phyloP scores from a whole-genome alignment of 1,140 invertebrate genomes.

The Cyclina sinensis region DNA sequence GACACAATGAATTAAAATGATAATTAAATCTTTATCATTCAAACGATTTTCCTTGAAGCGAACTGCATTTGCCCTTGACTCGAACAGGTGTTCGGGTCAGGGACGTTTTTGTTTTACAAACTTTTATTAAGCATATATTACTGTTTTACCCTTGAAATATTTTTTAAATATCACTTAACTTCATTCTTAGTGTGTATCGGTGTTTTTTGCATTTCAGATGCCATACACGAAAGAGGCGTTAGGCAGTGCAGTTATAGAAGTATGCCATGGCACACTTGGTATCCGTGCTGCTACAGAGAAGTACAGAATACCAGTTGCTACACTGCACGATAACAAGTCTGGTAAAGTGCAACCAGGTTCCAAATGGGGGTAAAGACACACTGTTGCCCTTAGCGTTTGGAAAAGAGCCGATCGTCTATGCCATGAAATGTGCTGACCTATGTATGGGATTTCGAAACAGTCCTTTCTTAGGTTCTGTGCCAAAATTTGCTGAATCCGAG shows the following conservation, averaged over 20 bases:
- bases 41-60: background rate
- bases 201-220: background rate
- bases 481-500: background rate
- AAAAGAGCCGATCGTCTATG: background rate
- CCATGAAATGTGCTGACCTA: background rate
- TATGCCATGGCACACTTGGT: background rate
- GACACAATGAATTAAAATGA: background rate
- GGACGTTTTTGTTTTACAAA: background rate
- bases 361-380: conserved; percentile 17
- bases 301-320: background rate
- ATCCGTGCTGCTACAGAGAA: conserved; percentile 15
- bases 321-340: conserved; percentile 22
- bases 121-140: too few relatives aligned
- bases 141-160: too few relatives aligned
- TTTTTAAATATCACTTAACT: background rate
- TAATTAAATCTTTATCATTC: background rate
- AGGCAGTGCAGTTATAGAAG: background rate
- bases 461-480: background rate
- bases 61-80: background rate
- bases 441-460: conserved; percentile 20
- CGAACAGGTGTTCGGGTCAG: background rate
- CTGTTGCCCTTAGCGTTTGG: background rate
- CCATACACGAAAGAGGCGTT: background rate
- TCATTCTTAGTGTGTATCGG: too few relatives aligned
- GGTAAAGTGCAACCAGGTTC: background rate